Conservation (phyloP, 1,140 invertebrate genomes). For the Idris sp. region DNA sequence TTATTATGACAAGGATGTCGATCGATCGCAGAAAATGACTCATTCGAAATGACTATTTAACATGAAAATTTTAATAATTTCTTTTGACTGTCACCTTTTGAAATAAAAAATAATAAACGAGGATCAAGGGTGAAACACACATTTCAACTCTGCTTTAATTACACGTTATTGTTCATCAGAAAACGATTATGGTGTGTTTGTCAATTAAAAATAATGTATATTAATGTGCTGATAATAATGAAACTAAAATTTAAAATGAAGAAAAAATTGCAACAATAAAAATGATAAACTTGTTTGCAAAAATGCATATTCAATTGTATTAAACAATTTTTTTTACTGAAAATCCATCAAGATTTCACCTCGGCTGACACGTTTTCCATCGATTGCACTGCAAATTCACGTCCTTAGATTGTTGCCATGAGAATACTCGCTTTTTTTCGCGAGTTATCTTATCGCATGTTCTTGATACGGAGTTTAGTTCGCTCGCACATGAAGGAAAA, state of each 20-base stretch:
- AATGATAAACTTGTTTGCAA: neutral
- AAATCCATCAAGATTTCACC: conserved; percentile 48
- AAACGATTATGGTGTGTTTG: conserved; percentile 56
- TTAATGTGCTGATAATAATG: conserved; percentile 26
- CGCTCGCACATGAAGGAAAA: conserved; percentile 60
- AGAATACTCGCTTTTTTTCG: conserved; percentile 70
- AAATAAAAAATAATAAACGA: conserved; percentile 33
- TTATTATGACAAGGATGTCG: conserved; percentile 63
- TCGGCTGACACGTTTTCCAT: conserved; percentile 66
- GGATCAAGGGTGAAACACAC: conserved; percentile 58
- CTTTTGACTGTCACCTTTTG: conserved; percentile 54
- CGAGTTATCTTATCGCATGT: conserved; percentile 74
- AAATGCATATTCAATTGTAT: conserved; percentile 50
- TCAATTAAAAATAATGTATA: conserved; percentile 54
- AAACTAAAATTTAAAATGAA: too few species aligned
- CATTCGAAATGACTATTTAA: conserved; percentile 38
- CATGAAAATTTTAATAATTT: too few species aligned
- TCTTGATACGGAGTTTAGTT: conserved; percentile 73
- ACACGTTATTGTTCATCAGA: conserved; percentile 58
- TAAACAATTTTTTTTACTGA: conserved; percentile 39
- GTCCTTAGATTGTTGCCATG: conserved; percentile 76
- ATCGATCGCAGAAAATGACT: conserved; percentile 60
- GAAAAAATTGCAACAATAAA: too few species aligned
- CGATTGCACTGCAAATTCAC: conserved; percentile 68
- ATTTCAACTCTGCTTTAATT: conserved; percentile 57